Percentiles rank a stretch among this genome's conserved stretches.
Conservation (phyloP, 2,888 invertebrate species). For the Cryptocephalus moraei region DNA sequence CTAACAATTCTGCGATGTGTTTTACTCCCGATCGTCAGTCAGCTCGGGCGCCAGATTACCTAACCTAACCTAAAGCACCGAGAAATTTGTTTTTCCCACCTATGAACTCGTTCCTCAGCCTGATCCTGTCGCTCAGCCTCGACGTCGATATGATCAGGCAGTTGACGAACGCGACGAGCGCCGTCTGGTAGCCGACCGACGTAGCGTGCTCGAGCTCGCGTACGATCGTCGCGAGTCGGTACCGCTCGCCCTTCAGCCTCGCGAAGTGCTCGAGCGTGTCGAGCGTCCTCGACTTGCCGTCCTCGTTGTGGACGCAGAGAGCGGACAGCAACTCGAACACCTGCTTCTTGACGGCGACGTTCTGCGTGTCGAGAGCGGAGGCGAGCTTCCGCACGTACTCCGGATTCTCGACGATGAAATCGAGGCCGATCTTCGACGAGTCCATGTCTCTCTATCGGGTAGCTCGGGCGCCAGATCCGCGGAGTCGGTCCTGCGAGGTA, state of each 20-base stretch:
- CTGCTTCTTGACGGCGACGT: conserved; percentile 89
- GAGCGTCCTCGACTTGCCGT: conserved; percentile 77
- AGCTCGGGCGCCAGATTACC: too few relatives aligned
- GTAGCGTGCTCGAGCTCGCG: conserved; percentile 76
- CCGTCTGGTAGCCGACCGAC: conserved; percentile 81
- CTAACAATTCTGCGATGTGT: too few relatives aligned
- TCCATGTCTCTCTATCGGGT: conserved; percentile 47
- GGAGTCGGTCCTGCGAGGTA: too few relatives aligned
- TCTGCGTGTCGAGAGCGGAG: conserved; percentile 84
- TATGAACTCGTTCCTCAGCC: conserved; percentile 89
- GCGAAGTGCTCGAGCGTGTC: conserved; percentile 86
- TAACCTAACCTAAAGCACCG: too few relatives aligned
- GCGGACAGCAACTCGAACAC: conserved; percentile 92
- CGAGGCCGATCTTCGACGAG: conserved; percentile 76
- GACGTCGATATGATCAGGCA: conserved; percentile 89
- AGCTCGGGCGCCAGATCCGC: too few relatives aligned
- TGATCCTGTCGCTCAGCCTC: conserved; percentile 73
- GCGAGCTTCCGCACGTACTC: conserved; percentile 87
- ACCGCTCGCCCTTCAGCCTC: conserved; percentile 78
- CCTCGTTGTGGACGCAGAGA: conserved; percentile 85
- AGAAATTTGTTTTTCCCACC: too few relatives aligned
- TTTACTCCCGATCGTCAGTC: too few relatives aligned
- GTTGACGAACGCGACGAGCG: conserved; percentile 88
- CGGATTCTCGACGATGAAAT: conserved; percentile 89
- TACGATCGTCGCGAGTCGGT: conserved; percentile 81